Conservation (phyloP, 2,797 vertebrate species). For the Enteromius radiatus region DNA sequence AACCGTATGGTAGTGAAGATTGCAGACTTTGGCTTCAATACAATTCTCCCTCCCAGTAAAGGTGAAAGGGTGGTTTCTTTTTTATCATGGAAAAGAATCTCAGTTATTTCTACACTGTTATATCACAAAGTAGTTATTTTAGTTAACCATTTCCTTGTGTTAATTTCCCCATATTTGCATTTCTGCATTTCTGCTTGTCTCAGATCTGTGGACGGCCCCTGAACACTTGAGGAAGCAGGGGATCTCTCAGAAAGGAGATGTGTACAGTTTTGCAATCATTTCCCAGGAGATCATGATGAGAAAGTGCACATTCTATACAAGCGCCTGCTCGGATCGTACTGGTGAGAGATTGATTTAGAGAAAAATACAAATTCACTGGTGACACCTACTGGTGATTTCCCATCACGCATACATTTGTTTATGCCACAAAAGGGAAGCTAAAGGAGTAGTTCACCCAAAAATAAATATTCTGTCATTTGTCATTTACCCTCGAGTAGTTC, state of each 20-base stretch:
- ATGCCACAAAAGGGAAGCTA: neutral
- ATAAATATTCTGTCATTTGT: neutral
- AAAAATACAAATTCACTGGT: constrained; percentile 6
- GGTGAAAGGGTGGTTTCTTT: constrained; percentile 71
- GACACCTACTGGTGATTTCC: constrained; percentile 43
- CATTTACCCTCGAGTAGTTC: neutral
- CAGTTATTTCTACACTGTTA: constrained; percentile 29
- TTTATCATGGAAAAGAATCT: neutral
- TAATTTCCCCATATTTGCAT: neutral
- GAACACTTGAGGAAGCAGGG: constrained; percentile 86
- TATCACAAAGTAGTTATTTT: neutral
- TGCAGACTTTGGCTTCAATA: constrained; percentile 94
- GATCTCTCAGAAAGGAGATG: constrained; percentile 92
- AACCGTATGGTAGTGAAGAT: constrained; percentile 98
- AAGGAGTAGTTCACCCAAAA: no score
- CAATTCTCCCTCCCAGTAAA: constrained; percentile 84
- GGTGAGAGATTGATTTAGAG: constrained; percentile 70
- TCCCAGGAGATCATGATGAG: constrained; percentile 93
- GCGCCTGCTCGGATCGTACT: constrained; percentile 72
- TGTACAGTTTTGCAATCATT: constrained; percentile 93
- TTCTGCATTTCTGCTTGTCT: neutral
- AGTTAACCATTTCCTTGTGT: neutral
- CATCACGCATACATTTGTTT: constrained; percentile 7
- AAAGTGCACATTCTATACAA: constrained; percentile 87
- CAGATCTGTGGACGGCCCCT: constrained; percentile 87